phyloP scores from a whole-genome alignment of 35 echinoderm and acorn worm species.

The Chiridota heheva region DNA sequence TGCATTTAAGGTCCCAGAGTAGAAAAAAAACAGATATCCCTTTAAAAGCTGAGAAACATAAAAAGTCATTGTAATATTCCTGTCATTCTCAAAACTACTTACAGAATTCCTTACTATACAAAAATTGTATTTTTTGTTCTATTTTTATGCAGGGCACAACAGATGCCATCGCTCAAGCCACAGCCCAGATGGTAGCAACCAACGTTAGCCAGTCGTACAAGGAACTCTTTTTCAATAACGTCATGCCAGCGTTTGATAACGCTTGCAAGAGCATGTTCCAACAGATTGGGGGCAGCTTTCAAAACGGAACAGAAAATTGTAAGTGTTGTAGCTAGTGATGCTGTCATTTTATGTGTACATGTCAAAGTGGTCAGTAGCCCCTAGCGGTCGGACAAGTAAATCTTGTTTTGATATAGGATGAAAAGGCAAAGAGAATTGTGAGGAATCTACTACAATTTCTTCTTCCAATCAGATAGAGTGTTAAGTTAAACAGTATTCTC shows the following conservation, averaged over 20 bases:
- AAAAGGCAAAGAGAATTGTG: no score
- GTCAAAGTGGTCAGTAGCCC: not conserved
- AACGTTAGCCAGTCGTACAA: constrained; percentile 70
- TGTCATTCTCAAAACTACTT: not conserved
- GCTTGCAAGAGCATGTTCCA: constrained; percentile 89
- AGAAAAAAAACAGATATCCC: no score
- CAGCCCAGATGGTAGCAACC: constrained; percentile 53
- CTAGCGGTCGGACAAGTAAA: no score
- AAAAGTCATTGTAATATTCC: not conserved
- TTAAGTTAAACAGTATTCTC: no score
- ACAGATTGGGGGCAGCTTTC: constrained; percentile 81
- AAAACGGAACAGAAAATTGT: constrained; percentile 81
- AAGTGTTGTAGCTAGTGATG: constrained; percentile 39
- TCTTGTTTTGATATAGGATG: no score
- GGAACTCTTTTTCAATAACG: constrained; percentile 81
- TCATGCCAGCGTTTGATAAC: constrained; percentile 92
- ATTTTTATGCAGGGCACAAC: no score
- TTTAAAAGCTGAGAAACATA: no score
- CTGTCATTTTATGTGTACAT: not conserved
- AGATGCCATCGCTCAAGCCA: constrained; percentile 79
- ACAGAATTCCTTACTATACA: not conserved
- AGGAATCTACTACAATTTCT: no score
- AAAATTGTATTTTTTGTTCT: not conserved
- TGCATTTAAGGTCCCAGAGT: no score
- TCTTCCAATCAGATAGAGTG: no score